Evolutionary conservation across 2,797 vertebrate genomes (phyloP).

Genomic region (Margarornis squamiger): DNA sequence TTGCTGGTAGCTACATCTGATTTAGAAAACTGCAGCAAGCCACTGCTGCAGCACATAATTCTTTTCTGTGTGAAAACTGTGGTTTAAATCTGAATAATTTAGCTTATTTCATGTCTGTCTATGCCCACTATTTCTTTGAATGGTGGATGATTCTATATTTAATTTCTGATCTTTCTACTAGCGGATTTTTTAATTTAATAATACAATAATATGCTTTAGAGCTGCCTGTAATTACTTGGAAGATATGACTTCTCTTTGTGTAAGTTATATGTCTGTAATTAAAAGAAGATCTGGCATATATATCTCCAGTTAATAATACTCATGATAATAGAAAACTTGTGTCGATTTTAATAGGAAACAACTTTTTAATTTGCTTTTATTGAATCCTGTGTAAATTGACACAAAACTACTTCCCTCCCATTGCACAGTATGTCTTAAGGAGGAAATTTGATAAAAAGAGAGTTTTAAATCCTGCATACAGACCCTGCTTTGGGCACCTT

Average conservation of each 20-base stretch:
- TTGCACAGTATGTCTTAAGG: background rate
- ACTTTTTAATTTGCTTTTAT: constrained; percentile 34
- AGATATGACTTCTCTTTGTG: constrained; percentile 51
- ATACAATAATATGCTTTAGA: constrained; percentile 41
- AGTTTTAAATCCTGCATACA: background rate
- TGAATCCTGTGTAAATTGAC: constrained; percentile 11
- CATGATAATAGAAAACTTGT: constrained; percentile 41
- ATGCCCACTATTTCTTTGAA: constrained; percentile 6
- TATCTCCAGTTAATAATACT: constrained; percentile 42
- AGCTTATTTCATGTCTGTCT: constrained; percentile 10
- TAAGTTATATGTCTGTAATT: constrained; percentile 58
- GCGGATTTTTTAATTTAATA: constrained; percentile 35
- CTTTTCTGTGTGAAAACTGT: background rate
- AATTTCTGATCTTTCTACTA: constrained; percentile 56
- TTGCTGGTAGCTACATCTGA: background rate
- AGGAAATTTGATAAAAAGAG: background rate
- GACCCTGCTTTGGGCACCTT: background rate
- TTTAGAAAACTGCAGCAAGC: background rate
- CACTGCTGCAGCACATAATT: background rate
- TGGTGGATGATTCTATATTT: constrained; percentile 18
- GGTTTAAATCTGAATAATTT: constrained; percentile 28
- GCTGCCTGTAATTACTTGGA: constrained; percentile 54
- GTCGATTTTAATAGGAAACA: constrained; percentile 49
- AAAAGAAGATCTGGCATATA: constrained; percentile 46
- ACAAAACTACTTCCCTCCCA: background rate